Evolutionary conservation across 2,797 vertebrate genomes (phyloP), one percentile per base, ranked within the genome.

Genomic region (Pristis pectinata): DNA sequence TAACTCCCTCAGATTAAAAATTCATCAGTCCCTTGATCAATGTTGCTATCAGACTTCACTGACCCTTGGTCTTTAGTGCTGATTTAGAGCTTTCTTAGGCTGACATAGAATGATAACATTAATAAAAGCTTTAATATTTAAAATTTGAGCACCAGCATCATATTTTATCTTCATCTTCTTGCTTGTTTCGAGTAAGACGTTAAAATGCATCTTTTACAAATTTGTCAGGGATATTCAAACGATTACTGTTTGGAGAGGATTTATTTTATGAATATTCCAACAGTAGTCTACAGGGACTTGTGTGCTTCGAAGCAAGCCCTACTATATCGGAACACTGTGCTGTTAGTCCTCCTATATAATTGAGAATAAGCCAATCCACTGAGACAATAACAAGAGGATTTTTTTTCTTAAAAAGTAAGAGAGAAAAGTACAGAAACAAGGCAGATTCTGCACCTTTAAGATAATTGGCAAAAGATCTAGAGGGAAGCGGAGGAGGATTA

Each of bases 81-180:
- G 95, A 95, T 95, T 94, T 96, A 44, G 80, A 95, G 89, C 94
- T n/a, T 89, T 0, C 4, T 8, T 95, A 30, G 80, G 87, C 89
- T 95, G 59, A 95, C 95, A 95, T 95, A 96, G 92, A 95, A 95
- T 96, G 94, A 95, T 95, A 82, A 19, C 19, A 95, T 95, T 96
- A 95, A 95, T 96, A 95, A 95, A 92, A 95, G 13, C 11, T 94
- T 96, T 56, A 96, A 95, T 95, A 96, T 96, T 96, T 95, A 0
- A 95, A 96, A 95, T 64, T 95, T 94, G 27, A 70, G 70, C 5
- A 27, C 67, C 30, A 53, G 15, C 22, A 4, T 49, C 41, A 74
- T 93, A 41, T 74, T 72, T 93, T 74, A 93, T 74, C 67, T 41
- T 93, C 92, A 5, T 10, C 64, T 64, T 49, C 61, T 27, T 70